phyloP scores from a whole-genome alignment of 2,113 vertebrate species.

The Dicentrarchus labrax region DNA sequence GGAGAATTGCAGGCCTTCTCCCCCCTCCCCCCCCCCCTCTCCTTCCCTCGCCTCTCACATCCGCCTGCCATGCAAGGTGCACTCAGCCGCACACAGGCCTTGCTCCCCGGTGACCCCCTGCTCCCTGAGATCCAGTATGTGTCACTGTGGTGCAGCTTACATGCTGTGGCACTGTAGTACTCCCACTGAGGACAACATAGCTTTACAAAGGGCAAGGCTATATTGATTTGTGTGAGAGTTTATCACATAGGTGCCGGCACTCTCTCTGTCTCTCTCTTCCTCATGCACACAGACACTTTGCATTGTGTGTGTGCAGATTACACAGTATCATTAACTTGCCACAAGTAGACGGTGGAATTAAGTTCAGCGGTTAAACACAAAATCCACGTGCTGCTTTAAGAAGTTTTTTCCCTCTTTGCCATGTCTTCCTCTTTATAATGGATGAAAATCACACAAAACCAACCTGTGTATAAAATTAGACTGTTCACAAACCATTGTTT shows the following conservation, averaged over 20 bases:
- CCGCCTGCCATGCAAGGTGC: constrained; percentile 63
- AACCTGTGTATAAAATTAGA: constrained; percentile 53
- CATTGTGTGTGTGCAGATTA: neutral
- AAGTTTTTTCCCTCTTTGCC: constrained; percentile 41
- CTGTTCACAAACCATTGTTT: constrained; percentile 44
- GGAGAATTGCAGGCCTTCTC: constrained; percentile 31
- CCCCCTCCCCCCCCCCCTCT: constrained; percentile 2
- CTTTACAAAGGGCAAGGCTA: constrained; percentile 72
- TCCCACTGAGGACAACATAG: constrained; percentile 71
- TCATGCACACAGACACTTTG: constrained; percentile 12
- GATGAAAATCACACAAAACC: constrained; percentile 64
- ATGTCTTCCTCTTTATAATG: constrained; percentile 63
- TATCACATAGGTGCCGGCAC: constrained; percentile 44
- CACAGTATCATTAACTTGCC: neutral
- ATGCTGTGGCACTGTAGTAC: constrained; percentile 72
- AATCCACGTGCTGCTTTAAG: constrained; percentile 10
- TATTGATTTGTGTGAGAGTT: constrained; percentile 84
- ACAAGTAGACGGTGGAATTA: neutral
- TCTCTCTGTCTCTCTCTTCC: neutral
- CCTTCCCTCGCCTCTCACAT: constrained; percentile 31
- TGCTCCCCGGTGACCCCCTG: constrained; percentile 68
- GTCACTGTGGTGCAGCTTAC: constrained; percentile 70
- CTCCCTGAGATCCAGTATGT: constrained; percentile 67
- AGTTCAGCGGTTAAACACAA: constrained; percentile 29
- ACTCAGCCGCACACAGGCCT: constrained; percentile 65